Conservation (phyloP, 2,888 invertebrate species). For the Agriopis leucophaearia region DNA sequence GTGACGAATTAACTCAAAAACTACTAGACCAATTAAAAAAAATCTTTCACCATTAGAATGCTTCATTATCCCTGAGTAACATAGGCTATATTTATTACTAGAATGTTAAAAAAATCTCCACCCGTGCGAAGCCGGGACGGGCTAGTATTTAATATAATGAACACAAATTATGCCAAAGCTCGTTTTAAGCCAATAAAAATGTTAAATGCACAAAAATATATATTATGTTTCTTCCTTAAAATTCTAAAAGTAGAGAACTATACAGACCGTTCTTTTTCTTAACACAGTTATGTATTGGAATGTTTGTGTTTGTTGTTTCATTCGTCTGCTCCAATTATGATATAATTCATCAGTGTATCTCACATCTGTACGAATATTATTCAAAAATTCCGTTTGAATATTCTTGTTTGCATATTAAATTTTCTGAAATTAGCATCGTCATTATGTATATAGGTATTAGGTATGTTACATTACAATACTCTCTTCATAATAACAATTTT, state of each 20-base stretch:
- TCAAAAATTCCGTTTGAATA: conserved; percentile 38
- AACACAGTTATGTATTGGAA: background rate
- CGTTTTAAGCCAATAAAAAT: background rate
- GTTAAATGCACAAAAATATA: background rate
- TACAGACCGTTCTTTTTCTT: background rate
- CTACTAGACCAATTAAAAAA: no score
- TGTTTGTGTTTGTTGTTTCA: conserved; percentile 11
- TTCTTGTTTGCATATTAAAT: conserved; percentile 20
- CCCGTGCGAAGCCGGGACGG: no score
- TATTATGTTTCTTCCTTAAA: conserved; percentile 4
- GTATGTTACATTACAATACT: conserved; percentile 25
- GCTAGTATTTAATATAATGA: background rate
- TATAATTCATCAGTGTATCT: conserved; percentile 21
- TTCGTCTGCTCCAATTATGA: conserved; percentile 13
- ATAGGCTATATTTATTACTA: no score
- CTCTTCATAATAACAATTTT: conserved; percentile 38
- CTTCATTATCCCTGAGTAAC: no score
- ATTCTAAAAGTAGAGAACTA: conserved; percentile 1
- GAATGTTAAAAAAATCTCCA: no score
- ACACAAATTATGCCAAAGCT: background rate
- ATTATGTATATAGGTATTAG: no score
- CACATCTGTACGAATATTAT: conserved; percentile 18
- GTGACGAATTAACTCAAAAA: no score
- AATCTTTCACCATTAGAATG: no score
- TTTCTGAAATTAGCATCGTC: conserved; percentile 31